These are phyloP conservation scores for Ataeniobius toweri DNA, from an alignment of 2,797 vertebrate species.

Conservation along the genomic window DNA sequence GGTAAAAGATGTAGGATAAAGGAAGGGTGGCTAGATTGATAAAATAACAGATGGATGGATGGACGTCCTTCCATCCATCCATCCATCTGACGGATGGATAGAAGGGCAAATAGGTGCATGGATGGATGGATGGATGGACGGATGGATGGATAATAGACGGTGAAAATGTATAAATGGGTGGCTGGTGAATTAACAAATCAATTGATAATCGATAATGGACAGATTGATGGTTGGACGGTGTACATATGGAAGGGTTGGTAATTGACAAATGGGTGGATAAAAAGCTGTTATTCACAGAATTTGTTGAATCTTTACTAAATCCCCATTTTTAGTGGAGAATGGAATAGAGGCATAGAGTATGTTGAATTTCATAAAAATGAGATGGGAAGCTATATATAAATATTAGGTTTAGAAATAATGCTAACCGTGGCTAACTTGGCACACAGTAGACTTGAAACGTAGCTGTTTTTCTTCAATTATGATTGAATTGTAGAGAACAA, in stretches of 20 bases:
- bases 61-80: no score
- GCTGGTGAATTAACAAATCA: no score
- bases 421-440: neutral
- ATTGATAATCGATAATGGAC: neutral
- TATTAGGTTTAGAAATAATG: neutral
- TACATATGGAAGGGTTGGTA: neutral
- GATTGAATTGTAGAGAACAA: no score
- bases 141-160: neutral
- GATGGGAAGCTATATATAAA: neutral
- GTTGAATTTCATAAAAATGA: no score
- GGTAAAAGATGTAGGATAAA: neutral
- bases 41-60: neutral
- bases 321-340: neutral
- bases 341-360: neutral
- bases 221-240: neutral
- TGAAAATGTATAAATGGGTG: neutral
- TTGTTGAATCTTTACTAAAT: neutral
- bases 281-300: neutral
- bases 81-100: neutral
- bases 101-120: neutral
- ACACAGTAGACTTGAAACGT: no score
- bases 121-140: neutral
- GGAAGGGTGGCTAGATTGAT: neutral
- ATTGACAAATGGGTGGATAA: neutral
- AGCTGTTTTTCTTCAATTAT: no score